Conservation (phyloP, 2,888 invertebrate species). For the Operophtera brumata region DNA sequence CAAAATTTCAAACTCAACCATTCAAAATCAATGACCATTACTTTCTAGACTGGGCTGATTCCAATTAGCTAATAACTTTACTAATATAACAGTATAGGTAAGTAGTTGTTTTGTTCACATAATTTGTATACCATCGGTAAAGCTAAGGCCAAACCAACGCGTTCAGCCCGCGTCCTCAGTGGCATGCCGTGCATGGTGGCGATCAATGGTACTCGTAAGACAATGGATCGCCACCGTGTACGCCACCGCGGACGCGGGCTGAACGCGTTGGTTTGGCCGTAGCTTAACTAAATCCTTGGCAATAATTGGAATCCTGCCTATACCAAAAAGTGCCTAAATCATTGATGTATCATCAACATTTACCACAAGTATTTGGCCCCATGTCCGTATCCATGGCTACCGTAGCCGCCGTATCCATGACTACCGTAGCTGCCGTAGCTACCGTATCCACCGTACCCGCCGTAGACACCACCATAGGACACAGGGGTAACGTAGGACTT, state of each 20-base stretch:
- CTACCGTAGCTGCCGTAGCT: background rate
- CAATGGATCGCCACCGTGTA: too few species aligned
- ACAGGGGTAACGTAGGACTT: constrained; percentile 45
- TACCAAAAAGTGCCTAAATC: background rate
- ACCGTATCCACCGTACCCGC: constrained; percentile 34
- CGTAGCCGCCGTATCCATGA: constrained; percentile 20
- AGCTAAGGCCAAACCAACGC: too few species aligned
- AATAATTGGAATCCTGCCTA: background rate
- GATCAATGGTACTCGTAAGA: too few species aligned
- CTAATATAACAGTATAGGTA: too few species aligned
- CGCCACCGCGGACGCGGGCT: too few species aligned
- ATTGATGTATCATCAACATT: constrained; percentile 12
- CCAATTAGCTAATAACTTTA: too few species aligned
- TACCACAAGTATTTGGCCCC: constrained; percentile 52
- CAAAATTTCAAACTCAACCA: background rate
- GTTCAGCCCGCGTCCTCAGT: too few species aligned
- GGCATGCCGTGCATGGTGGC: too few species aligned
- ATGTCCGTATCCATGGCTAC: constrained; percentile 26
- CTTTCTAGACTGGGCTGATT: background rate
- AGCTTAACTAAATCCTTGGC: too few species aligned
- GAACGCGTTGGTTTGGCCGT: too few species aligned
- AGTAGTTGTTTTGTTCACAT: too few species aligned
- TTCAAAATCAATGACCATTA: background rate
- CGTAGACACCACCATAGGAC: constrained; percentile 38
- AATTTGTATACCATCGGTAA: too few species aligned